Base-by-base conservation (phyloP, 2,888 invertebrate species). In the Lasius fuliginosus region DNA sequence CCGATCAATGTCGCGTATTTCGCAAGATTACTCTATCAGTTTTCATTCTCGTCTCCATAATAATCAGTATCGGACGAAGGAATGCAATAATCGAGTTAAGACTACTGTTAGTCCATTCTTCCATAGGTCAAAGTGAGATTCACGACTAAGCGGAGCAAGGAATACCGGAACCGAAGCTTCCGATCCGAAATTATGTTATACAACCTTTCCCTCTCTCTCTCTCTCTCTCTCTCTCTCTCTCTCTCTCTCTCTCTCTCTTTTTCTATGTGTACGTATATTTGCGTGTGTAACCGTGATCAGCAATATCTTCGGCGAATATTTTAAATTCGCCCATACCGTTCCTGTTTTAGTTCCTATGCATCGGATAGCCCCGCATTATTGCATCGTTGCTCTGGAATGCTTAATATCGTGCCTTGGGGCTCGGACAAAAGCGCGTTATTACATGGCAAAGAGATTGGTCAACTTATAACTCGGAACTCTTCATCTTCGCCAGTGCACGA, bases 381-480 rank as follows among this genome's bases (percentile, higher is more conserved):
- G 92, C 92, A 93, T 93, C 92, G 92, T 85, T 88, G 84, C 89
- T 86, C 91, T 87, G 94, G 94, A 94, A 94, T 94, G 94, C 94
- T 94, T 94, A 94, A 94, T 94, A 94, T 93, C 91, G 86, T 86
- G 89, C 90, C 85, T 86, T 84, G 86, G 87, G 86, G 86, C 88
- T 64, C 88, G 92, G 87, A 91, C 93, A 93, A 93, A 93, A 92
- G 92, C 92, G 89, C 86, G 86, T 93, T 94, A 93, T 94, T 92
- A 90, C 91, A 89, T 81, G 86, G 88, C 87, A 86, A 91, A 90
- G 90, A 91, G 90, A 90, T 53, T 90, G 92, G 91, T 93, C 93
- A 91, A 91, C 90, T 92, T 89, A 88, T 90, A 92, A 92, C 87
- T 88, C 83, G 75, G 87, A 89, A 90, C 89, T 91, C 90, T 91